Evolutionary conservation across 2,797 vertebrate genomes (phyloP), one percentile per base, ranked within the genome.

Genomic region (Tinamus major): DNA sequence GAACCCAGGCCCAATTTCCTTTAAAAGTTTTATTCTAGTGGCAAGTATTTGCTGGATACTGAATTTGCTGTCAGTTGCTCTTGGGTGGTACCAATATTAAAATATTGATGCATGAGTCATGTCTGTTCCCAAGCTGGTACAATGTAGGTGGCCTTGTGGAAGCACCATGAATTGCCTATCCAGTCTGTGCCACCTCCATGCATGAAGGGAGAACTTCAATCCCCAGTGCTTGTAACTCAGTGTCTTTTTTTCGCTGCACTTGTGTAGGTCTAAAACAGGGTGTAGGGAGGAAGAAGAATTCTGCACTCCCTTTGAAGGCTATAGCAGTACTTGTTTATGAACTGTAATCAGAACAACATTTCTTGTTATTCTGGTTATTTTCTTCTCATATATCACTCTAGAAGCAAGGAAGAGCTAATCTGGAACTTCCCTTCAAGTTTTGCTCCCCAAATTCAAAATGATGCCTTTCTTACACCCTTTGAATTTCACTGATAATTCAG

Each of bases 1-100:
- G 0, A 91, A 18, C 31, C 9, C 19, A 24, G 56, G 23, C 23
- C 23, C 17, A 27, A 55, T 61, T 79, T 82, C 61, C 64, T 75
- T 75, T 64, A 78, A 42, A 83, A 87, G 2, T 62, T 67, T 64
- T 76, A 39, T 61, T 89, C 11, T 42, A 46, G 29, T 85, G 26
- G 49, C 20, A 91, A 89, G 15, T 62, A 46, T 41, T 83, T 3
- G 0, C 18, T 80, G 72, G n/a, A 29, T 58, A 71, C 58, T 17
- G 59, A 41, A 41, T 87, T 89, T 64, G 77, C 35, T 56, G 4
- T 90, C 20, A 48, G 26, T 94, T 72, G 78, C 71, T 74, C 70
- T 90, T 15, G 0, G 59, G 77, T 72, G 68, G 84, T 63, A 39
- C 20, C 58, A 39, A 49, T 27, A 6, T 24, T 41, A 55, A 68